Conservation (phyloP, 2,888 invertebrate species). For the Netelia virgata region DNA sequence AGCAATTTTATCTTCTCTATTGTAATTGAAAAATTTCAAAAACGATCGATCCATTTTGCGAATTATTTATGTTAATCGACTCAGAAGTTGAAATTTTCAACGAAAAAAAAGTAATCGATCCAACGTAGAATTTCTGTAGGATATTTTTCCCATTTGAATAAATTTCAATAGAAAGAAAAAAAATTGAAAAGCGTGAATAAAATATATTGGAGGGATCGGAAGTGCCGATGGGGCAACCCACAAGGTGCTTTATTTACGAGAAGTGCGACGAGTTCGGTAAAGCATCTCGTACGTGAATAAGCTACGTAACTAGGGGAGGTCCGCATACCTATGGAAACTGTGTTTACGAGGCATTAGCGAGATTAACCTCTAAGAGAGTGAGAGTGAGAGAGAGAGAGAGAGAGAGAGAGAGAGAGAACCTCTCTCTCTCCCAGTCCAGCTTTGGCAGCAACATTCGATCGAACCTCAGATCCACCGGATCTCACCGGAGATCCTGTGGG, state of each 20-base stretch:
- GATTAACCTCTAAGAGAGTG: constrained; percentile 71
- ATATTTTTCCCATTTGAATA: no score
- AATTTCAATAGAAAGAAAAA: no score
- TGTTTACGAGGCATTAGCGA: constrained; percentile 79
- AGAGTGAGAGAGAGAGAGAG: no score
- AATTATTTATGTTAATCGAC: no score
- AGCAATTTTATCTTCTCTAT: no score
- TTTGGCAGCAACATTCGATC: constrained; percentile 18
- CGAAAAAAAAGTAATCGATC: no score
- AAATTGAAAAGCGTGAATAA: no score
- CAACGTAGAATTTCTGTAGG: no score
- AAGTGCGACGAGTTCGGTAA: constrained; percentile 20
- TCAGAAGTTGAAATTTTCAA: no score
- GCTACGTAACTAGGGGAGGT: constrained; percentile 19
- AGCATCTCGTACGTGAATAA: constrained; percentile 37
- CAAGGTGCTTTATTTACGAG: not conserved
- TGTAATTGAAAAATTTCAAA: no score
- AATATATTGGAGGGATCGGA: not conserved
- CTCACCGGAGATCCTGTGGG: constrained; percentile 57
- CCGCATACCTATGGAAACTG: constrained; percentile 65
- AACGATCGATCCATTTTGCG: no score
- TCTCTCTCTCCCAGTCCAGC: not conserved
- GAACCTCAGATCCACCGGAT: constrained; percentile 72
- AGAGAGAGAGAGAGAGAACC: not conserved
- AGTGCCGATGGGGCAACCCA: not conserved